A percentile compares a stretch with the other conserved stretches of the same genome.
Evolutionary conservation across 2,113 vertebrate genomes (phyloP).

Genomic region (Dascyllus trimaculatus): DNA sequence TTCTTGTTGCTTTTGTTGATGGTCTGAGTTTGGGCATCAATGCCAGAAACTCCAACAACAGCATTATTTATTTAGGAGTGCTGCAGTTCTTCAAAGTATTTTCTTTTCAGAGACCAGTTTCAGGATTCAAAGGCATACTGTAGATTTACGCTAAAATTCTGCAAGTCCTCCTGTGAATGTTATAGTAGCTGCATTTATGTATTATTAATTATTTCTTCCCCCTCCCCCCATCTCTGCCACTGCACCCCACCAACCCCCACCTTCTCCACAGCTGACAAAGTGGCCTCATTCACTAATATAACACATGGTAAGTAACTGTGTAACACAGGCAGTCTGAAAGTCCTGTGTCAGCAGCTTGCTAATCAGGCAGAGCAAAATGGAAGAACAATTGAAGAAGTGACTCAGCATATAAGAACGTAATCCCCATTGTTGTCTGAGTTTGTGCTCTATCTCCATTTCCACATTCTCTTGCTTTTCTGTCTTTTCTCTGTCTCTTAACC

Average conservation of each 20-base stretch:
- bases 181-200: constrained; percentile 62
- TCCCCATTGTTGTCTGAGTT: constrained; percentile 73
- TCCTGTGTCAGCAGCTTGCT: constrained; percentile 73
- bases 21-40: constrained; percentile 52
- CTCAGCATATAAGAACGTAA: constrained; percentile 72
- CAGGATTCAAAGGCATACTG: constrained; percentile 51
- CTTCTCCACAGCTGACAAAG: constrained; percentile 63
- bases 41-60: constrained; percentile 48
- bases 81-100: constrained; percentile 71
- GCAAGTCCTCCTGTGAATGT: constrained; percentile 67
- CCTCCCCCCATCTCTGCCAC: constrained; percentile 4
- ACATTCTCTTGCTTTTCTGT: constrained; percentile 43
- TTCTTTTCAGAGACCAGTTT: constrained; percentile 64
- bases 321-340: constrained; percentile 63
- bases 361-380: constrained; percentile 70
- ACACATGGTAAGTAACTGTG: constrained; percentile 78
- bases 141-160: constrained; percentile 62
- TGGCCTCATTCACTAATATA: constrained; percentile 51
- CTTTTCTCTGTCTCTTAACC: constrained; percentile 28
- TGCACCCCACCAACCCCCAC: background rate
- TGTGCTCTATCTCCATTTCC: constrained; percentile 52
- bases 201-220: constrained; percentile 74
- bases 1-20: constrained; percentile 54
- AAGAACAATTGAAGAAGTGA: constrained; percentile 55
- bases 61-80: constrained; percentile 76